Base-by-base conservation (phyloP, 23 tunicate species). In the Botrylloides violaceus region DNA sequence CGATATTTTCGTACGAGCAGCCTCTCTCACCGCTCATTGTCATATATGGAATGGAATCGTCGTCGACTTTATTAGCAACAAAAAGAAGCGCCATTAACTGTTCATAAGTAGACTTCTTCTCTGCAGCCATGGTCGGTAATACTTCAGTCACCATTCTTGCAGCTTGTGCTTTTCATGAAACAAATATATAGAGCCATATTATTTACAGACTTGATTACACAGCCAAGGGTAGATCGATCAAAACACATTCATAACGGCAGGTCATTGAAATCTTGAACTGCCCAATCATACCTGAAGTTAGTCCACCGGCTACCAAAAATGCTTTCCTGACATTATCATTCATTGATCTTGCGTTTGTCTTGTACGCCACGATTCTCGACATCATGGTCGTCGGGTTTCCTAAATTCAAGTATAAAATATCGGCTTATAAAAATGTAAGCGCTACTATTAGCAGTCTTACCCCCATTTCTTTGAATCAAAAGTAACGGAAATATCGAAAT, bases 81-180 rank as follows among this genome's bases (percentile, higher is more conserved):
- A 76, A 71, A 27, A 87, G 47, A 6, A 87, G 66, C 30, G 86
- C 57, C 75, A 71, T 75, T 4, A 80, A n/a, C 31, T 68, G 75
- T 57, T 80, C 86, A 18, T 87, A 22, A 4, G 75, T 70, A 0
- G 85, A 56, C 43, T 76, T 87, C 24, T 82, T 79, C 27, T 87
- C 86, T 9, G n/a, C 20, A 26, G 32, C 55, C 79, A 87, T 15
- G 31, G 49, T n/a, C 49, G 95, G 95, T 35, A 87, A n/a, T 3
- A 87, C 28, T 0, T 80, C 83, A 0, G 34, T 38, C 34, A 83
- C 49, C 38, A 77, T 71, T n/a, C 34, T 60, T 6, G 43, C 22
- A 5, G 91, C 30, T 24, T 48, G 39, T 19, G 59, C 91, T 77
- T 77, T 32, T n/a, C n/a, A n/a, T n/a, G n/a, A n/a, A n/a, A n/a